Evolutionary conservation across 1,140 invertebrate species (phyloP).

Genomic region (Bilobella aurantiaca): DNA sequence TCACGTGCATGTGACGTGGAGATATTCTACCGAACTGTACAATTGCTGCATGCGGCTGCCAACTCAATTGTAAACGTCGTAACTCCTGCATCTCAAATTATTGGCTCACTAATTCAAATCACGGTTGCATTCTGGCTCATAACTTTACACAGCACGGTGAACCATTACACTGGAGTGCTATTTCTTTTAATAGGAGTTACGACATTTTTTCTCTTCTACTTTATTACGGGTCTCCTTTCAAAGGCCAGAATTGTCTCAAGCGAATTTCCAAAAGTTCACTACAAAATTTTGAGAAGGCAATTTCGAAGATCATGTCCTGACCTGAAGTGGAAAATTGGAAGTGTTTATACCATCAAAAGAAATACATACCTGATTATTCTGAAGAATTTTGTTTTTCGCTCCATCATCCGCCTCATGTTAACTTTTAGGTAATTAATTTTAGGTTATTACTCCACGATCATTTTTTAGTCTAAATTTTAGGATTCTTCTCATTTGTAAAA

Average conservation of each 20-base stretch:
- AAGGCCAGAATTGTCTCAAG: not conserved
- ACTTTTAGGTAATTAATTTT: not conserved
- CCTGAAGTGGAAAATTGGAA: not conserved
- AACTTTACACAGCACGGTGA: not conserved
- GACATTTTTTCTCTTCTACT: not conserved
- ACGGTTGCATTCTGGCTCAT: not conserved
- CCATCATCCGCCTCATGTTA: not conserved
- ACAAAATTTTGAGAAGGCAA: not conserved
- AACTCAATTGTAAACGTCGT: not conserved
- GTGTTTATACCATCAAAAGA: not conserved
- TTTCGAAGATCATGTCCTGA: not conserved
- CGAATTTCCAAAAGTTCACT: not conserved
- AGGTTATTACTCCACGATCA: too few species aligned
- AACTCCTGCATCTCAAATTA: not conserved
- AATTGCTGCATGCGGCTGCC: not conserved
- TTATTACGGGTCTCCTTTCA: not conserved
- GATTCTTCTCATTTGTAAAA: too few species aligned
- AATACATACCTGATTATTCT: not conserved
- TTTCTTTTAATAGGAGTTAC: not conserved
- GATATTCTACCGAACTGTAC: not conserved
- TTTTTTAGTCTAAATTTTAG: too few species aligned
- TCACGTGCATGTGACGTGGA: not conserved
- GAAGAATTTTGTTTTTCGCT: not conserved
- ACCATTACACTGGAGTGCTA: not conserved
- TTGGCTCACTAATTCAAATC: not conserved